Evolutionary conservation across 2,797 vertebrate genomes (phyloP).

Genomic region (Notamacropus eugenii): DNA sequence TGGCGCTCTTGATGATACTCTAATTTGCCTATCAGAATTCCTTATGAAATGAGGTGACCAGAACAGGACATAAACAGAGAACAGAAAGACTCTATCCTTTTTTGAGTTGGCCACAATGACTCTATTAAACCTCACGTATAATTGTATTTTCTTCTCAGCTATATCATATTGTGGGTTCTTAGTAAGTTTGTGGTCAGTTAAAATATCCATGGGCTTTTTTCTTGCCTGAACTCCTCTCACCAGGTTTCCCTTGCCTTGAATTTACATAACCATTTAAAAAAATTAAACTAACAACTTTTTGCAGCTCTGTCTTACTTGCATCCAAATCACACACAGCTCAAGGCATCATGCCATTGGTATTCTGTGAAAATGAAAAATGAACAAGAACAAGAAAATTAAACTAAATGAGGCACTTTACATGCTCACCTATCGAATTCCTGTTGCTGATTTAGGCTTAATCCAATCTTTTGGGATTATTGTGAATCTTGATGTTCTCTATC

Average conservation of each 20-base stretch:
- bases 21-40: background rate
- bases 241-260: background rate
- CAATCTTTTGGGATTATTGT: background rate
- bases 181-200: background rate
- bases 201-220: background rate
- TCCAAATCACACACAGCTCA: background rate
- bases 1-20: background rate
- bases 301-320: background rate
- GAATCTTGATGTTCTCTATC: background rate
- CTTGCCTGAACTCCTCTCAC: background rate
- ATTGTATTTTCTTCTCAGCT: background rate
- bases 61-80: background rate
- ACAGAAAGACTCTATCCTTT: background rate
- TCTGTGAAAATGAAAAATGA: background rate
- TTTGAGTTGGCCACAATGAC: background rate
- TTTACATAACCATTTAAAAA: background rate
- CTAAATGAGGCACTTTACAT: background rate
- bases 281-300: no score
- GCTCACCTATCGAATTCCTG: background rate
- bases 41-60: background rate
- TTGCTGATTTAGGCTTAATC: background rate
- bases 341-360: background rate
- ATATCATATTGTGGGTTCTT: background rate
- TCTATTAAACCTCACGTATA: background rate
- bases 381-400: background rate